Conservation (phyloP, 2,888 invertebrate species). For the Chrysolina americana region DNA sequence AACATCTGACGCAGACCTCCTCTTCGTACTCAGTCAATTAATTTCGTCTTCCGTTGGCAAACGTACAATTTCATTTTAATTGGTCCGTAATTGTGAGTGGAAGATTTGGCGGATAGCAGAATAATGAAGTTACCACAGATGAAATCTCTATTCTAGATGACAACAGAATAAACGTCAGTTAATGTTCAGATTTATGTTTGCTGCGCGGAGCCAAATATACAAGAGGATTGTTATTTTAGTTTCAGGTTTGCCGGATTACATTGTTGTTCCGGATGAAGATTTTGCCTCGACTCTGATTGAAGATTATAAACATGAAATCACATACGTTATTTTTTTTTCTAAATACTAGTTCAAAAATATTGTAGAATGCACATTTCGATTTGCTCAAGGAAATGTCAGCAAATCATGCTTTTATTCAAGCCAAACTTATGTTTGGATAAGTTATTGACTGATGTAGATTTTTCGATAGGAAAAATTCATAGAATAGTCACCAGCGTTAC, state of each 20-base stretch:
- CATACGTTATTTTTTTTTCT: no score
- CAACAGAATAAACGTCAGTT: constrained; percentile 38
- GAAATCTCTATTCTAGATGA: constrained; percentile 30
- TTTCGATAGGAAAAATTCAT: no score
- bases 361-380: no score
- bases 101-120: constrained; percentile 45
- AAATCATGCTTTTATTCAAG: no score
- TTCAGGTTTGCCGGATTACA: constrained; percentile 20
- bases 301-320: background rate
- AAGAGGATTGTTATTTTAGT: constrained; percentile 30
- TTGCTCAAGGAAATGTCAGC: no score
- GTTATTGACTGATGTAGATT: no score
- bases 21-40: constrained; percentile 32
- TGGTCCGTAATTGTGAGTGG: constrained; percentile 43
- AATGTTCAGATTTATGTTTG: constrained; percentile 32
- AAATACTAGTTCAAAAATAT: no score
- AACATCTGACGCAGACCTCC: constrained; percentile 11
- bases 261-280: background rate
- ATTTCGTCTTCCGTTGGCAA: constrained; percentile 35
- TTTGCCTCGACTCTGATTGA: background rate
- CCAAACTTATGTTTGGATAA: no score
- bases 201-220: constrained; percentile 27
- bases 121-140: constrained; percentile 46
- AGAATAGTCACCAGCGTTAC: no score
- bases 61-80: constrained; percentile 46